phyloP scores from a whole-genome alignment of 1,140 invertebrate genomes.

The Bombus waltoni region DNA sequence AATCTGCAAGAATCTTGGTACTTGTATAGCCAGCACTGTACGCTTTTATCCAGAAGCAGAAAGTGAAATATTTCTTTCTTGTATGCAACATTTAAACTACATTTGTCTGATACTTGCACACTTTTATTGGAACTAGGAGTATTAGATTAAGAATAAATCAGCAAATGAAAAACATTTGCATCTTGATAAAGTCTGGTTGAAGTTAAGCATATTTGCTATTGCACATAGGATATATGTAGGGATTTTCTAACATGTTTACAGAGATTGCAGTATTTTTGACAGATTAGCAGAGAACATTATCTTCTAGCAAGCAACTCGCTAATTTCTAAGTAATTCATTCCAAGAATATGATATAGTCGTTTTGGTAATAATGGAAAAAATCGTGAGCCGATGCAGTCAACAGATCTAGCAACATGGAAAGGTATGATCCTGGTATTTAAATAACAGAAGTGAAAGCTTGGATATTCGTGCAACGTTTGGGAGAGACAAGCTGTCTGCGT shows the following conservation, averaged over 20 bases:
- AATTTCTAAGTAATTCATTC: not conserved
- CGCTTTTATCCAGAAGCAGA: not conserved
- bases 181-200: not conserved
- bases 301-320: not conserved
- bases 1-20: not conserved
- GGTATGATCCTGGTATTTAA: not conserved
- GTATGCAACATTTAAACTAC: not conserved
- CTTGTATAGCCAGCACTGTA: not conserved
- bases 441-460: constrained; percentile 33
- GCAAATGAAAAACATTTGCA: not conserved
- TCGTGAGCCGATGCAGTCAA: not conserved
- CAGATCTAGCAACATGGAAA: not conserved
- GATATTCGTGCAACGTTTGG: constrained; percentile 28
- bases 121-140: too few species aligned
- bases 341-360: not conserved
- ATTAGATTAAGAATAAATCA: too few species aligned
- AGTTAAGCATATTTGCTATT: too few species aligned
- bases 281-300: not conserved
- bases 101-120: not conserved
- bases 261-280: not conserved
- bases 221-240: too few species aligned
- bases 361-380: not conserved
- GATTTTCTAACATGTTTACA: not conserved
- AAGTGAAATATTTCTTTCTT: not conserved
- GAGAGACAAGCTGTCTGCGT: constrained; percentile 43